phyloP scores from a whole-genome alignment of 1,140 invertebrate species.

The Orussus abietinus region DNA sequence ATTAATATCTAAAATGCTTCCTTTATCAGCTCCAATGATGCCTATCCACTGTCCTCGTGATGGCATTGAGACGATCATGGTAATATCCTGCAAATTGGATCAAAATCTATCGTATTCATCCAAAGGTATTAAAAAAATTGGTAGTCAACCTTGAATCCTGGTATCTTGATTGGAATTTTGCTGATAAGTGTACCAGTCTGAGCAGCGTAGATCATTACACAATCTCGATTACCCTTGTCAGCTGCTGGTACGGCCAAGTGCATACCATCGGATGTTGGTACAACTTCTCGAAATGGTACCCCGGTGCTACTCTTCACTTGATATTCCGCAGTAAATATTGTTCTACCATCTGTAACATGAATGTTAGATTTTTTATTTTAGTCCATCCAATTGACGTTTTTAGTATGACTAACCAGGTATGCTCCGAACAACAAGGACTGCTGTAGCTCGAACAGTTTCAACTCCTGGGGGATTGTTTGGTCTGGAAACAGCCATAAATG shows the following conservation, averaged over 20 bases:
- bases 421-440: slow-evolving; percentile 63
- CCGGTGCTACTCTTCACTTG: slow-evolving; percentile 64
- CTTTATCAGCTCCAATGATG: slow-evolving; percentile 86
- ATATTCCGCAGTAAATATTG: slow-evolving; percentile 77
- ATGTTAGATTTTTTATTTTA: neutral
- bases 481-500: slow-evolving; percentile 81
- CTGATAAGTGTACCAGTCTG: slow-evolving; percentile 76
- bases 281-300: slow-evolving; percentile 65
- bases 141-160: slow-evolving; percentile 59
- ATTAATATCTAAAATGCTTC: slow-evolving; percentile 79
- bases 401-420: slow-evolving; percentile 62
- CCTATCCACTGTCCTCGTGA: slow-evolving; percentile 80
- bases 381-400: neutral
- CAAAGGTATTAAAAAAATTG: slow-evolving; percentile 11
- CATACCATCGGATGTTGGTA: slow-evolving; percentile 76
- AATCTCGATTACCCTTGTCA: slow-evolving; percentile 80
- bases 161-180: slow-evolving; percentile 68
- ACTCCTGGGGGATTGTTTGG: slow-evolving; percentile 58
- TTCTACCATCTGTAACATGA: slow-evolving; percentile 62
- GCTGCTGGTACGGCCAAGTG: slow-evolving; percentile 74
- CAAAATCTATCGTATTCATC: slow-evolving; percentile 11
- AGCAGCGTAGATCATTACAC: slow-evolving; percentile 77
- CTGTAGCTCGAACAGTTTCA: slow-evolving; percentile 60
- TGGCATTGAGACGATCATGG: slow-evolving; percentile 70
- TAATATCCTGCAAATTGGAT: slow-evolving; percentile 56